These are phyloP conservation scores for Monochamus alternatus DNA, from an alignment of 2,888 invertebrate species.

Conservation along the genomic window DNA sequence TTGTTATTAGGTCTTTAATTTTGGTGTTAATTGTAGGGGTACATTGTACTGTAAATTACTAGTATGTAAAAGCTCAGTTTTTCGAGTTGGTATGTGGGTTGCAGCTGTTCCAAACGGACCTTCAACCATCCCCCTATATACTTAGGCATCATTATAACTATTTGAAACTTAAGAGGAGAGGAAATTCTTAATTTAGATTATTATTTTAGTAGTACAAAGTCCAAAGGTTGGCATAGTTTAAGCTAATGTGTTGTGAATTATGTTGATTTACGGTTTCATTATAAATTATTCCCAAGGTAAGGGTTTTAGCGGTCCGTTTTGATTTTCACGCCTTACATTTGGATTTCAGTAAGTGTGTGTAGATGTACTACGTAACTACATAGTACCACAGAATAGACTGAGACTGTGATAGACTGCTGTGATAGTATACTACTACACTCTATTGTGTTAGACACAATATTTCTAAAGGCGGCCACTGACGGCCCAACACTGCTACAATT, in stretches of 20 bases:
- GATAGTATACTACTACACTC: too few species aligned
- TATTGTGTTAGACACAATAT: too few species aligned
- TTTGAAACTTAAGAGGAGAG: conserved; percentile 36
- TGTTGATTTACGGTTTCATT: conserved; percentile 20
- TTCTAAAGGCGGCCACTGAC: too few species aligned
- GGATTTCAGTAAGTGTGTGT: background rate
- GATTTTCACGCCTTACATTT: background rate
- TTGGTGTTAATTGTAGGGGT: background rate
- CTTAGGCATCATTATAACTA: conserved; percentile 28
- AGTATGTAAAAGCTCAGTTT: background rate
- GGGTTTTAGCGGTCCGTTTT: background rate
- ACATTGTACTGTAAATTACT: background rate
- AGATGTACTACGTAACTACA: too few species aligned
- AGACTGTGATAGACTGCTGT: too few species aligned
- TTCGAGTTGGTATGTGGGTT: conserved; percentile 8
- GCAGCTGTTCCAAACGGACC: conserved; percentile 25
- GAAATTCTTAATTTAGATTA: conserved; percentile 42
- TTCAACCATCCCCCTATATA: conserved; percentile 29
- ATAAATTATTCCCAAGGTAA: conserved; percentile 32
- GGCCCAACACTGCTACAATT: too few species aligned
- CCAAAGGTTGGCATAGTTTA: conserved; percentile 46
- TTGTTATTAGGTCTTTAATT: too few species aligned
- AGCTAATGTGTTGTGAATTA: conserved; percentile 47
- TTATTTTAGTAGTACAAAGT: conserved; percentile 40
- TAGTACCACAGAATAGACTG: too few species aligned